Conservation (phyloP, 2,113 vertebrate genomes). For the Paradoxurus hermaphroditus region DNA sequence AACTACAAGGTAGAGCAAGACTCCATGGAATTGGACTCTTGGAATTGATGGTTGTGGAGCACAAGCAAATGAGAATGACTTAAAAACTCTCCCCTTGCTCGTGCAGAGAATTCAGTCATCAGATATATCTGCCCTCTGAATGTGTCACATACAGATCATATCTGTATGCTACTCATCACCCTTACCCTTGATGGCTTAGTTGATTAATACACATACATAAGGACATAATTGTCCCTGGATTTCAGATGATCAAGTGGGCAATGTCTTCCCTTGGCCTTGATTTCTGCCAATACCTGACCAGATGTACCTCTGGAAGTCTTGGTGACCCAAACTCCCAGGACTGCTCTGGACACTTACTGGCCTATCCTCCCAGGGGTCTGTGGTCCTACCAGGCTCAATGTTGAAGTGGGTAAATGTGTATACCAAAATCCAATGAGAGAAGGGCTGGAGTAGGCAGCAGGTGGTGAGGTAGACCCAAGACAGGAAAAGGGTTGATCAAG, state of each 20-base stretch:
- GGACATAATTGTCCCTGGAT: neutral
- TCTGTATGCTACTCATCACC: neutral
- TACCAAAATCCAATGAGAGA: neutral
- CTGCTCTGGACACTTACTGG: neutral
- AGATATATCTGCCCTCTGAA: neutral
- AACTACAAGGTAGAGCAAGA: neutral
- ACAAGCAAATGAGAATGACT: neutral
- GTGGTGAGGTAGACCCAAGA: neutral
- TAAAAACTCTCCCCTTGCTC: neutral
- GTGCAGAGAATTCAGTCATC: neutral
- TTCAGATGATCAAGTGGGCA: neutral
- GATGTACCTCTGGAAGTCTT: neutral
- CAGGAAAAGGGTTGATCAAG: neutral
- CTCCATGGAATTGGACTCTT: neutral
- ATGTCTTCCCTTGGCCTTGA: neutral
- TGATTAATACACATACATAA: neutral
- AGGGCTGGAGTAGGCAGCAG: neutral
- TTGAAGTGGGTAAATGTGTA: neutral
- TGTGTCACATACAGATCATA: neutral
- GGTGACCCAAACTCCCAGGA: neutral
- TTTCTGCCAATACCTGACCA: neutral
- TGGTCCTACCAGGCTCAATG: neutral
- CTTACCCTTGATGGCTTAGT: neutral
- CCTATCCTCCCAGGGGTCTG: neutral
- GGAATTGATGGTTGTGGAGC: neutral